Conservation (phyloP, 2,888 invertebrate species). For the Caenorhabditis drosophilae region DNA sequence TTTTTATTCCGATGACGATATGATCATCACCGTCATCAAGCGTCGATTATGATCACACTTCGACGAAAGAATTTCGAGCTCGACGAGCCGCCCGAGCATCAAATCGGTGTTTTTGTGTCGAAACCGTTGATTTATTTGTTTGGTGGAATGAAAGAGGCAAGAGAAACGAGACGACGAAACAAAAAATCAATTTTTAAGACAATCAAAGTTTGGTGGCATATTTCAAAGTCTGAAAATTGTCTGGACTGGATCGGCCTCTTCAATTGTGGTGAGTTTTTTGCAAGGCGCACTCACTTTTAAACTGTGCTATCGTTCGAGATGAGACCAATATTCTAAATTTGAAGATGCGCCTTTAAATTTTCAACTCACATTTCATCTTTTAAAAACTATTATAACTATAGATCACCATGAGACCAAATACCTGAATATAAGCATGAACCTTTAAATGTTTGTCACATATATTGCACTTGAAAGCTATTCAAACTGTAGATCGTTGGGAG, state of each 20-base stretch:
- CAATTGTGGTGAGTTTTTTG: conserved; percentile 30
- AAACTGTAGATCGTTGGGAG: too few relatives aligned
- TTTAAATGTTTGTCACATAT: background rate
- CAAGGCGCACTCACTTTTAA: background rate
- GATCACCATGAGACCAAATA: background rate
- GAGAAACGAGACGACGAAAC: background rate
- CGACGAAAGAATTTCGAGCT: conserved; percentile 11
- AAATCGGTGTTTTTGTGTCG: conserved; percentile 20
- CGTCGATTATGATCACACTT: conserved; percentile 35
- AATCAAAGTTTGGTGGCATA: conserved; percentile 39
- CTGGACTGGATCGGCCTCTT: conserved; percentile 55
- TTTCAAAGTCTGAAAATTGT: conserved; percentile 23
- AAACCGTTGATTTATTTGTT: conserved; percentile 17
- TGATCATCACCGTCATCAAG: too few relatives aligned
- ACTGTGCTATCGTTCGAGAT: background rate
- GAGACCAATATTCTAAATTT: background rate
- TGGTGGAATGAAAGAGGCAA: conserved; percentile 22
- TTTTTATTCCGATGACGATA: too few relatives aligned
- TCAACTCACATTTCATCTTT: background rate
- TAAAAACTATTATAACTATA: background rate
- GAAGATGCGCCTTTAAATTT: background rate
- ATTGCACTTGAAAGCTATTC: too few relatives aligned
- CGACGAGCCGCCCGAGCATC: conserved; percentile 9
- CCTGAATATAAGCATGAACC: background rate
- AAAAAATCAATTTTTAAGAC: conserved; percentile 13